phyloP scores from a whole-genome alignment of 1,140 invertebrate species.

The Brachionus rotundiformis region DNA sequence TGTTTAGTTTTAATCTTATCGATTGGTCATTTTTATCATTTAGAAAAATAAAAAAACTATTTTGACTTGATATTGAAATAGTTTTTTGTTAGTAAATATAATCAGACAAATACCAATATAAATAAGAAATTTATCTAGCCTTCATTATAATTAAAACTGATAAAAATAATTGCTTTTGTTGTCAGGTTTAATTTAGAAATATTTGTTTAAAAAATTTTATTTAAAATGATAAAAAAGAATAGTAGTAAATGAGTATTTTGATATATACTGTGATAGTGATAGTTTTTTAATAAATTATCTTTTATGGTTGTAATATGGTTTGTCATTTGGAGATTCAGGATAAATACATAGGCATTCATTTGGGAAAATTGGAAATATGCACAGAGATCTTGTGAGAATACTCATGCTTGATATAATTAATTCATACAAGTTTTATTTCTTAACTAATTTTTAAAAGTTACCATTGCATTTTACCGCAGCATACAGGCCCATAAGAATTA shows the following conservation, averaged over 20 bases:
- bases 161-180: no score
- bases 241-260: no score
- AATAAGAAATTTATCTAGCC: no score
- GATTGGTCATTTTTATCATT: background rate
- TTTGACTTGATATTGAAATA: no score
- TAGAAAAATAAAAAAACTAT: no score
- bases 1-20: background rate
- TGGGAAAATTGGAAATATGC: background rate
- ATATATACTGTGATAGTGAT: no score
- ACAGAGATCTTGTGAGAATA: background rate
- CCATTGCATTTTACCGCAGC: slow-evolving; percentile 45
- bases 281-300: background rate
- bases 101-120: no score
- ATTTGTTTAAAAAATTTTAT: no score
- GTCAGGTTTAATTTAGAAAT: no score
- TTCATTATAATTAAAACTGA: no score
- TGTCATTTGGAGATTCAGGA: background rate
- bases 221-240: no score
- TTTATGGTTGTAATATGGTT: slow-evolving; percentile 16
- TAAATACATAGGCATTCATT: slow-evolving; percentile 28
- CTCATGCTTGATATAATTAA: slow-evolving; percentile 14
- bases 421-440: background rate
- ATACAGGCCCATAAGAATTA: slow-evolving; percentile 13
- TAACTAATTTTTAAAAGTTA: background rate
- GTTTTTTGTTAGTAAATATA: no score